Base-by-base conservation (phyloP, 1,140 invertebrate genomes). In the Chironomus tepperi region DNA sequence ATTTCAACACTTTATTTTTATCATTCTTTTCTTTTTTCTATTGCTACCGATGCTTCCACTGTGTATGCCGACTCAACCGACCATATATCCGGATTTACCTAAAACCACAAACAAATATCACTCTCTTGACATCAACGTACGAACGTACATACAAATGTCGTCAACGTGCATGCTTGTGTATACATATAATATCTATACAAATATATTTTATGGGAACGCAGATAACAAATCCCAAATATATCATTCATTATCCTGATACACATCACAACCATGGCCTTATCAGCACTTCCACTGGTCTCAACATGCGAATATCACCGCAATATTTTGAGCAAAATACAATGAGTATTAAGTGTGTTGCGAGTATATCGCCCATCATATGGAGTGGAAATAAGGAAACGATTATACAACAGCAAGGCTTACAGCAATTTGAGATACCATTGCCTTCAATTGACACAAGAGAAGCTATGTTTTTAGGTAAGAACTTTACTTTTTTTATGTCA, bases 301-400 rank as follows among this genome's bases (percentile, higher is more conserved):
- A 82, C 43, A 83, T 88, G 78, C 81, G 79, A 18, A 81, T 87
- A 57, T 80, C 81, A 77, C 77, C 82, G 57, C 78, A 82, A 2
- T 84, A 88, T 78, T 85, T 87, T 78, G 78, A 81, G 43, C 83
- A 84, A 7, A 86, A 86, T 74, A 84, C 82, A 12, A 87, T 88
- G 85, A 84, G 83, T 75, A 85, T 88, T 42, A 85, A 87, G 77
- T 88, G 87, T 78, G 80, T 88, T 47, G 87, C 87, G 9, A 85
- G 83, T 73, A 81, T 88, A 76, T 87, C 86, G 3, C 86, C 87
- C 3, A 82, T 86, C 2, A 79, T 87, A 16, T 88, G 86, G 85
- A 83, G 84, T 76, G 84, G 84, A 15, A 86, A 85, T 77, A 82
- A 83, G 75, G 85, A 87, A 76, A 85, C 83, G 75, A 82, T 86